Evolutionary conservation across 2,113 vertebrate species (phyloP).

Genomic region (Mobula hypostoma): DNA sequence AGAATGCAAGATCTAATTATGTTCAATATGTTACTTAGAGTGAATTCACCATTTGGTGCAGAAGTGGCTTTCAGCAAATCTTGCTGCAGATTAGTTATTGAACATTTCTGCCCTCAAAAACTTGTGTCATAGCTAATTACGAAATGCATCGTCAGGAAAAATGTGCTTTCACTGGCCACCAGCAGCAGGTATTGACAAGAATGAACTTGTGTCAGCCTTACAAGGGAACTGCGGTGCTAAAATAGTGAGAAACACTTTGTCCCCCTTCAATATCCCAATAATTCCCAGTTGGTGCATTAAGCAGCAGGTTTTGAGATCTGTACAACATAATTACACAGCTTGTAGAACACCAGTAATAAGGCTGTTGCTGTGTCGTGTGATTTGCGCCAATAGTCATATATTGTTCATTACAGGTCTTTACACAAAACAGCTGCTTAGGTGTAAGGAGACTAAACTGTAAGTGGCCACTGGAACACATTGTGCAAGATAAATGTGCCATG

Average conservation of each 20-base stretch:
- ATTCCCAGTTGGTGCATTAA: constrained; percentile 21
- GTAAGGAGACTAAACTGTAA: constrained; percentile 21
- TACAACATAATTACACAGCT: constrained; percentile 15
- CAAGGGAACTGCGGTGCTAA: constrained; percentile 1
- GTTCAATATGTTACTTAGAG: background rate
- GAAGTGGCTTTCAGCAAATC: background rate
- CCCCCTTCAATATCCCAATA: background rate
- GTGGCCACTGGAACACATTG: background rate
- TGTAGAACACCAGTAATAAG: constrained; percentile 28
- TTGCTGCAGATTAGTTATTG: background rate
- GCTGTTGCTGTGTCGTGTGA: constrained; percentile 11
- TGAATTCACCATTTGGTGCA: background rate
- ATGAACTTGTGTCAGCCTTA: constrained; percentile 37
- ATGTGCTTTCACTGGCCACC: constrained; percentile 59
- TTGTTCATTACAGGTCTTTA: constrained; percentile 2
- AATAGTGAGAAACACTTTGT: background rate
- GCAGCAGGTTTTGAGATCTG: constrained; percentile 27
- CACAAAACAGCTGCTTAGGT: background rate
- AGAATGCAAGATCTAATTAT: background rate
- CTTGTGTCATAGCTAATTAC: constrained; percentile 48
- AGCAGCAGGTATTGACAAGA: constrained; percentile 53
- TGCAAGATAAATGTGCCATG: background rate
- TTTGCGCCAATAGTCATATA: constrained; percentile 1
- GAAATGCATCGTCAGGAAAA: constrained; percentile 54
- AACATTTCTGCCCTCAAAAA: constrained; percentile 40